phyloP scores from a whole-genome alignment of 1,140 invertebrate genomes.

The Euborellia annulipes region DNA sequence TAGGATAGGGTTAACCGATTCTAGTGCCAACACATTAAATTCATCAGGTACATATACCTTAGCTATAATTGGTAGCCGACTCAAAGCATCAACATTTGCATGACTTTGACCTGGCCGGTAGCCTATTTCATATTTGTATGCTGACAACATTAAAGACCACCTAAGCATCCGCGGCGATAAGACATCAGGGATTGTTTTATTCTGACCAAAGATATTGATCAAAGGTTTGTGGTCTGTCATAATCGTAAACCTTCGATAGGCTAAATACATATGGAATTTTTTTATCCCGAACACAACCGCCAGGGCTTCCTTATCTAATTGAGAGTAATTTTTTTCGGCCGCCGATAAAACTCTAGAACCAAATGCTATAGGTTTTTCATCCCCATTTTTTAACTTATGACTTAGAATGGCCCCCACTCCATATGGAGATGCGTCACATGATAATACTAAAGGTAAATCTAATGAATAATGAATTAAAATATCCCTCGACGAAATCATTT shows the following conservation, averaged over 20 bases:
- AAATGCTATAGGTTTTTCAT: conserved; percentile 27
- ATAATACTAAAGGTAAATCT: conserved; percentile 23
- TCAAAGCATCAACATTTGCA: conserved; percentile 19
- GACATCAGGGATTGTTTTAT: conserved; percentile 21
- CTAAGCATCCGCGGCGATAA: conserved; percentile 21
- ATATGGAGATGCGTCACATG: conserved; percentile 29
- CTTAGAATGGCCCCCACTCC: conserved; percentile 15
- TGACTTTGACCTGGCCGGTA: conserved; percentile 18
- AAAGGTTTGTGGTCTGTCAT: conserved; percentile 34
- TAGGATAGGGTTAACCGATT: conserved; percentile 4
- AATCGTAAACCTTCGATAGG: conserved; percentile 30
- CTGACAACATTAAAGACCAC: conserved; percentile 22
- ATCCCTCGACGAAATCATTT: conserved; percentile 19
- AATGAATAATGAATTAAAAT: conserved; percentile 24
- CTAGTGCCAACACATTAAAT: conserved; percentile 7
- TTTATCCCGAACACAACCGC: conserved; percentile 33
- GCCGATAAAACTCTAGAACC: conserved; percentile 26
- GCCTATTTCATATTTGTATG: conserved; percentile 23
- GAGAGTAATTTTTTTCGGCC: conserved; percentile 30
- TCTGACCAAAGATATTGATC: conserved; percentile 25
- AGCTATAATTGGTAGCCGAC: conserved; percentile 15
- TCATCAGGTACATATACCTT: conserved; percentile 4
- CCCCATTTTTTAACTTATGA: conserved; percentile 17
- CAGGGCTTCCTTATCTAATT: conserved; percentile 36
- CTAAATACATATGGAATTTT: conserved; percentile 35